Evolutionary conservation across 2,113 vertebrate species (phyloP).

Genomic region (Bubalus kerabau): DNA sequence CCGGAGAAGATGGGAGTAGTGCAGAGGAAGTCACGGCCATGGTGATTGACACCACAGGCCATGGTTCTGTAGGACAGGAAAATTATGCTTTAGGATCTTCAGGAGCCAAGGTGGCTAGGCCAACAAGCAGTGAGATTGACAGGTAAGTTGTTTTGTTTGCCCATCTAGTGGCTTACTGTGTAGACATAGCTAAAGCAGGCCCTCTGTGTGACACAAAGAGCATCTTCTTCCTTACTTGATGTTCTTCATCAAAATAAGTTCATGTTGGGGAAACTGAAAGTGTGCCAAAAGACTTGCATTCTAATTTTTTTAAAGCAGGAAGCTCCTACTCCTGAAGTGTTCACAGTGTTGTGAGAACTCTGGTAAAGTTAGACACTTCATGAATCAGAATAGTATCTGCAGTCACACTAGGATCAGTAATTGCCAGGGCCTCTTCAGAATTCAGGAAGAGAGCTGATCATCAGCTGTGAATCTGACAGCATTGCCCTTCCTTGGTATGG

Average conservation of each 20-base stretch:
- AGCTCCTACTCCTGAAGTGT: neutral
- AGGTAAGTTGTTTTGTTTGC: constrained; percentile 81
- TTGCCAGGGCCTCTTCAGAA: constrained; percentile 31
- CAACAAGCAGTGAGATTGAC: constrained; percentile 94
- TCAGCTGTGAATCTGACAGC: neutral
- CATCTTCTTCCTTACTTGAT: neutral
- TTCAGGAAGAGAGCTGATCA: constrained; percentile 11
- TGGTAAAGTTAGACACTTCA: constrained; percentile 43
- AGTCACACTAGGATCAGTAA: constrained; percentile 15
- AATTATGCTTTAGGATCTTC: constrained; percentile 80
- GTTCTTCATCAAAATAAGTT: neutral
- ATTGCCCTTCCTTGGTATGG: neutral
- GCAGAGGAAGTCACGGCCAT: constrained; percentile 91
- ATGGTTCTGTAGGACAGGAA: constrained; percentile 86
- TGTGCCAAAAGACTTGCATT: neutral
- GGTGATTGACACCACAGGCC: constrained; percentile 94
- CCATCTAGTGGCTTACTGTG: neutral
- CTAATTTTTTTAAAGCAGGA: constrained; percentile 34
- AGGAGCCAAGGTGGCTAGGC: constrained; percentile 85
- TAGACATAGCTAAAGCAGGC: neutral
- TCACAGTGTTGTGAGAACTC: neutral
- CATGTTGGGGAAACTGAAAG: neutral
- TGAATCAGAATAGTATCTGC: constrained; percentile 49
- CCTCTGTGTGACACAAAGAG: neutral
- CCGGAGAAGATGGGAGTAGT: constrained; percentile 90